phyloP scores from a whole-genome alignment of 2,888 invertebrate species.

The Augochlorella aurata region DNA sequence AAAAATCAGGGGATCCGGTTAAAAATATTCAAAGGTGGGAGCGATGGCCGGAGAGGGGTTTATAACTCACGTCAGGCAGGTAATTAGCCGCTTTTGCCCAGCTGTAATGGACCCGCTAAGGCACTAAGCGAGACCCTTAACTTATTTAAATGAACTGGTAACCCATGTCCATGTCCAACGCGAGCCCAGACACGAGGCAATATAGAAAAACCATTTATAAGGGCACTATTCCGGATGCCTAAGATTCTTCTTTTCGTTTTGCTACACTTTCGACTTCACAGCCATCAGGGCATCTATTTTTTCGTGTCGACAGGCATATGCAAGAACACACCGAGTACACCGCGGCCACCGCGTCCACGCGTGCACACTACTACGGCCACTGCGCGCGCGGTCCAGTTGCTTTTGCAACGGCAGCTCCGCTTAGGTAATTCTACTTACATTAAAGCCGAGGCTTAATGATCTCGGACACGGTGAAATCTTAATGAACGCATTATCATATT shows the following conservation, averaged over 20 bases:
- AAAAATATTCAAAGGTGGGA: slow-evolving; percentile 74
- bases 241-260: slow-evolving; percentile 69
- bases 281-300: slow-evolving; percentile 65
- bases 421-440: slow-evolving; percentile 15
- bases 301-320: slow-evolving; percentile 66
- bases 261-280: slow-evolving; percentile 67
- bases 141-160: slow-evolving; percentile 82
- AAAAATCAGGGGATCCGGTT: slow-evolving; percentile 73
- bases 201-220: slow-evolving; percentile 82
- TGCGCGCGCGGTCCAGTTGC: slow-evolving; percentile 5
- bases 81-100: slow-evolving; percentile 82
- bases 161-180: slow-evolving; percentile 80
- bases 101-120: slow-evolving; percentile 81
- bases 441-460: slow-evolving; percentile 2
- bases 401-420: slow-evolving; percentile 7
- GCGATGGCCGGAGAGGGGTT: slow-evolving; percentile 73
- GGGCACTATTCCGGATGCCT: slow-evolving; percentile 78
- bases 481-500: slow-evolving; percentile 14
- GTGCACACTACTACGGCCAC: background rate
- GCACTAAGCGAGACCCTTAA: slow-evolving; percentile 81
- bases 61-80: slow-evolving; percentile 82
- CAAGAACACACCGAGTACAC: slow-evolving; percentile 41
- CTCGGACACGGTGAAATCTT: slow-evolving; percentile 17
- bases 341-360: background rate
- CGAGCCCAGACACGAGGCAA: slow-evolving; percentile 78